Evolutionary conservation across 2,888 invertebrate genomes (phyloP), one percentile per base, ranked within the genome.

Genomic region (Cylindroiulus punctatus): DNA sequence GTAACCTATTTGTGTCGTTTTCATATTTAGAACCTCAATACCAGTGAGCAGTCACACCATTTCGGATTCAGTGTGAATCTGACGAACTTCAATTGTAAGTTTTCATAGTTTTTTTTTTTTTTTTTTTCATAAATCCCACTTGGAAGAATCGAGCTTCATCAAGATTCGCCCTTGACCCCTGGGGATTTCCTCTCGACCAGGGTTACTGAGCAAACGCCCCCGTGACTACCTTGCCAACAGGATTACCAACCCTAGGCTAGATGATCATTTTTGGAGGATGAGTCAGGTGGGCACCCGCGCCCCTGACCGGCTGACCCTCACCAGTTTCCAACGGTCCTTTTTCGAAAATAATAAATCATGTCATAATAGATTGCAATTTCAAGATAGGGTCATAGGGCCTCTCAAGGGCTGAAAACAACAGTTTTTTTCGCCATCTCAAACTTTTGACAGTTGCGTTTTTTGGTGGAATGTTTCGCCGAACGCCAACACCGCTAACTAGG

Each of bases 291-390:
- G 26, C 26, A 65, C 8, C 65, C 26, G 26, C 26, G 26, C 65
- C 26, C 65, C 26, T 65, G 65, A 65, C 65, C 65, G 65, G 10
- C 26, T 26, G 65, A 65, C 65, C 65, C 65, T 65, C 10, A 26
- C 26, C 10, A 26, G 12, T 65, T 65, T 26, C 65, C 65, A 65
- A 65, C 65, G 65, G 65, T 26, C 26, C 26, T 26, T 5, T 65
- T 26, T 65, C 22, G 14, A 65, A 65, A 65, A 26, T 65, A 65
- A 65, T 65, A 65, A 65, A 65, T 65, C 65, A 65, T 65, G 65
- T 26, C 65, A 26, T 65, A 26, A 5, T 26, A 65, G 65, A 65
- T 65, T 65, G 26, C 26, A 65, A 26, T 26, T 26, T 26, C 17
- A 17, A 17, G 4, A 17, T 47, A 65, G 26, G 65, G 65, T 65